A percentile compares a stretch with the other conserved stretches of the same genome.
phyloP scores from a whole-genome alignment of 2,797 vertebrate species.

The Uromys caudimaculatus region DNA sequence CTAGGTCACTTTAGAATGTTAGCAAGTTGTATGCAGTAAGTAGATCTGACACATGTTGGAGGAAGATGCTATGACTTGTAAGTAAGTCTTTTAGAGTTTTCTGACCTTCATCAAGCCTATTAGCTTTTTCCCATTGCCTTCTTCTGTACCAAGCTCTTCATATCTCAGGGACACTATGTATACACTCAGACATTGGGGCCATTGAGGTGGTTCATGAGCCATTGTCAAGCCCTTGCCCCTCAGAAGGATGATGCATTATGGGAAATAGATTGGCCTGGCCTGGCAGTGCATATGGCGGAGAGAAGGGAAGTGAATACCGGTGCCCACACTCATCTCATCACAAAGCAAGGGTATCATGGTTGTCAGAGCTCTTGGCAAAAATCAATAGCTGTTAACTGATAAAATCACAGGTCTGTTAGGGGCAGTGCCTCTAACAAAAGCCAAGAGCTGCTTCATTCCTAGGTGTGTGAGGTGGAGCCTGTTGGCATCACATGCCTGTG shows the following conservation, averaged over 20 bases:
- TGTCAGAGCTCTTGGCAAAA: background rate
- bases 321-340: background rate
- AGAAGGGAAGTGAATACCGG: background rate
- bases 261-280: background rate
- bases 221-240: background rate
- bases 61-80: background rate
- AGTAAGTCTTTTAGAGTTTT: background rate
- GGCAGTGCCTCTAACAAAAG: background rate
- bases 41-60: background rate
- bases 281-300: background rate
- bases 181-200: background rate
- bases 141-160: background rate
- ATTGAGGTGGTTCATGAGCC: background rate
- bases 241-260: background rate
- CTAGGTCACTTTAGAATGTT: background rate
- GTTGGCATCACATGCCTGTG: rapidly evolving
- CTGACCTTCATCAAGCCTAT: background rate
- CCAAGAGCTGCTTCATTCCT: background rate
- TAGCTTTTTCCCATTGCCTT: constrained; percentile 13
- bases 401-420: background rate
- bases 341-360: background rate
- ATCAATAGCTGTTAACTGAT: background rate
- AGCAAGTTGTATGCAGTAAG: background rate
- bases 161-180: background rate
- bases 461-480: background rate